Evolutionary conservation across 2,888 invertebrate genomes (phyloP), one percentile per base, ranked within the genome.

Genomic region (Idaea aversata): DNA sequence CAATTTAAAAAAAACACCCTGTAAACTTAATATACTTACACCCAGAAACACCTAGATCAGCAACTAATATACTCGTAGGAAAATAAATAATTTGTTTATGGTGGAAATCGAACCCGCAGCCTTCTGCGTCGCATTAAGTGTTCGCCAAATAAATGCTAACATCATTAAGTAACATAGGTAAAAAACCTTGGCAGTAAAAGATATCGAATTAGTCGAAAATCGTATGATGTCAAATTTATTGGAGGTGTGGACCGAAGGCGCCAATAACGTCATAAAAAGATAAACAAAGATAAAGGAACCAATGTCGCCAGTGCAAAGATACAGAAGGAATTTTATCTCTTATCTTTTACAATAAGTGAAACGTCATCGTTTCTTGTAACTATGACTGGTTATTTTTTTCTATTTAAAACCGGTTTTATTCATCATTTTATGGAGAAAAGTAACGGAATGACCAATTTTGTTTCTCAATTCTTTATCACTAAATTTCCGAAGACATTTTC

Each of bases 211-310:
- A 64, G 63, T 63, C 68, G 67, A 70, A 71, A 64, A 47, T 10
- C 47, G 47, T 65, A 64, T 71, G 71, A 70, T 71, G 67, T 68
- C 72, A 71, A 59, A 15, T 15, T n/a, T 61, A 60, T 61, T 66
- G 68, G 70, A 69, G 73, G 70, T 69, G 73, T 73, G 72, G 10
- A 47, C 47, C 47, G 47, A 62, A 64, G 65, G 61, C 65, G 61
- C 61, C 65, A 6, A 57, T 65, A 63, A 64, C 67, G 67, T 64
- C 66, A 67, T 47, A 6, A 36, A 38, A 62, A 67, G 34, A 57
- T 58, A 65, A 60, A 68, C 59, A 36, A 36, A 61, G n/a, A 47
- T 66, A 63, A 60, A 63, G 34, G 59, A 57, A 61, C 67, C 65
- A 63, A 68, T 70, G 63, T 47, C 7, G 61, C 35, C 59, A 38